Conservation (phyloP, 2,113 vertebrate species). For the Lagopus muta region DNA sequence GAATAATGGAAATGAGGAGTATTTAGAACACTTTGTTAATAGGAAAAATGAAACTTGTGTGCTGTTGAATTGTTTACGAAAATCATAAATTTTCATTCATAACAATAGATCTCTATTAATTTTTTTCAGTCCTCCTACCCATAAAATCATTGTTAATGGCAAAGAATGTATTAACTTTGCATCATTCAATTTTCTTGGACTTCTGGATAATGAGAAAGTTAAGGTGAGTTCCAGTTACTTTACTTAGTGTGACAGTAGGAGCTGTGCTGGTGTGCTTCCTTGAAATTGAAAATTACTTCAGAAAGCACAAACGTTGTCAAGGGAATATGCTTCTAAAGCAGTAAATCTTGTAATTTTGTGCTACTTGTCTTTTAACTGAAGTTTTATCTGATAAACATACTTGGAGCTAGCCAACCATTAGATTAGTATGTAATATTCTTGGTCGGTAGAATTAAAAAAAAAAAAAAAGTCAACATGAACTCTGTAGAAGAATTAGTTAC, state of each 20-base stretch:
- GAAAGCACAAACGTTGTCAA: not conserved
- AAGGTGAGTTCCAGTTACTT: slow-evolving; percentile 82
- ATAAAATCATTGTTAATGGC: slow-evolving; percentile 92
- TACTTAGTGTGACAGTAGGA: not conserved
- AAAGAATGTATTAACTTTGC: slow-evolving; percentile 95
- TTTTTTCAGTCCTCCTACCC: slow-evolving; percentile 88
- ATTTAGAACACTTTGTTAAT: not conserved
- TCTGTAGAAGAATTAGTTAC: not conserved
- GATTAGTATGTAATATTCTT: not conserved
- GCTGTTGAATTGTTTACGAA: not conserved
- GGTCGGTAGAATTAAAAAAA: not conserved
- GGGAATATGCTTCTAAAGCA: not conserved
- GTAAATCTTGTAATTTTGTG: not conserved
- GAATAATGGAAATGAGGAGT: not conserved
- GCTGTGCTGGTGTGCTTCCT: not conserved
- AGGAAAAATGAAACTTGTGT: not conserved
- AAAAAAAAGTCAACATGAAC: not conserved
- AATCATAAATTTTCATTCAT: not conserved
- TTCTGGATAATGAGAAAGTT: slow-evolving; percentile 89
- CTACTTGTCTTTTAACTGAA: not conserved
- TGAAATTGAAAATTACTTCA: not conserved
- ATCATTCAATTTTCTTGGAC: slow-evolving; percentile 96
- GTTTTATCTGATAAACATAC: not conserved
- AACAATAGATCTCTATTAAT: slow-evolving; percentile 14
- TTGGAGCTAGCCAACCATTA: not conserved